Conservation (phyloP, 2,113 vertebrate species). For the Daphoenositta chrysoptera region DNA sequence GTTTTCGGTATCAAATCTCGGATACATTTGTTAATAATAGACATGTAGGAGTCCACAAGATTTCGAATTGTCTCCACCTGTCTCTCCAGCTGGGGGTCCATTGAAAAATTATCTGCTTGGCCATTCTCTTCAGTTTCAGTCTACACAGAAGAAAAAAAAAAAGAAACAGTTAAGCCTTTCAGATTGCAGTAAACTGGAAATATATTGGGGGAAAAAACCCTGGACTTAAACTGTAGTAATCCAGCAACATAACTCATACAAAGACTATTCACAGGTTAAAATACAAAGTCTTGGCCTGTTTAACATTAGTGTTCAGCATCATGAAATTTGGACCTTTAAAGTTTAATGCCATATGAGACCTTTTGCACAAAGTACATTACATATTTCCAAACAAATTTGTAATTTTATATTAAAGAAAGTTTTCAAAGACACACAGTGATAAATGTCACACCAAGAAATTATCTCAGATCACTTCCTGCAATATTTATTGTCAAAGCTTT, state of each 20-base stretch:
- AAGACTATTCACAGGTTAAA: neutral
- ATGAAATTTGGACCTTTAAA: neutral
- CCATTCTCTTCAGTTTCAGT: slow-evolving; percentile 77
- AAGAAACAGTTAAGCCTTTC: neutral
- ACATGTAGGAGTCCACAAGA: slow-evolving; percentile 93
- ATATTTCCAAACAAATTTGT: neutral
- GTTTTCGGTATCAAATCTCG: slow-evolving; percentile 92
- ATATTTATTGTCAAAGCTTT: neutral
- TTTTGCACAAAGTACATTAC: neutral
- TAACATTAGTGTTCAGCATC: neutral
- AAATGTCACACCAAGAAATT: neutral
- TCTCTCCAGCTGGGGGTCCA: slow-evolving; percentile 89
- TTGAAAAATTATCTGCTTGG: slow-evolving; percentile 82
- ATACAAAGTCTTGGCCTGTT: neutral
- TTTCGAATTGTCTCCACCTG: slow-evolving; percentile 93
- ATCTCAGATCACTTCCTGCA: neutral
- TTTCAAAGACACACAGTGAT: accelerated
- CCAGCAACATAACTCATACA: neutral
- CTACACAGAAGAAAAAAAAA: slow-evolving; percentile 42
- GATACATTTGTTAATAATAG: slow-evolving; percentile 88
- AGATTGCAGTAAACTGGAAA: neutral
- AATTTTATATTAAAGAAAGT: neutral
- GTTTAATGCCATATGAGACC: neutral
- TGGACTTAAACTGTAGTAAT: neutral
- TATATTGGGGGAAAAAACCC: neutral